A percentile compares a stretch with the other conserved stretches of the same genome.
phyloP scores from a whole-genome alignment of 2,797 vertebrate species.

The Okamejei kenojei region DNA sequence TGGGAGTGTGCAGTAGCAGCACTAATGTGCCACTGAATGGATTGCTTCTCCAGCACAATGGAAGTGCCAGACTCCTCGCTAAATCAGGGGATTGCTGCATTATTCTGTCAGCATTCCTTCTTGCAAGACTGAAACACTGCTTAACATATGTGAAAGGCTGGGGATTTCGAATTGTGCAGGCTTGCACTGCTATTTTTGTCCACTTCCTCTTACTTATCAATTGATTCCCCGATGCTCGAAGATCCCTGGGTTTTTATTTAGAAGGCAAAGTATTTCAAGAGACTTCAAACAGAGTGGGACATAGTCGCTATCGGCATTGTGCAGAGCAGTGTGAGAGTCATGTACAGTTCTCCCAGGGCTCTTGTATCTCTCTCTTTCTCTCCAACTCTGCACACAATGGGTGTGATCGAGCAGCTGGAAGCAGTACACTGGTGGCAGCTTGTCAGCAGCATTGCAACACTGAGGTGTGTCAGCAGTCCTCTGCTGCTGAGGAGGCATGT shows the following conservation, averaged over 20 bases:
- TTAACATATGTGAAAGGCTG: neutral
- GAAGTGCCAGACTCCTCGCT: neutral
- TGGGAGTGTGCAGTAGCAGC: slow-evolving; percentile 6
- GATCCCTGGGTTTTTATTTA: neutral
- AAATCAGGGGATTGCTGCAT: slow-evolving; percentile 4
- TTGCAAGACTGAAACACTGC: slow-evolving; percentile 12
- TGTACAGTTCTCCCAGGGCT: neutral
- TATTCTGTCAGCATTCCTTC: neutral
- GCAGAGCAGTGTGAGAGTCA: neutral
- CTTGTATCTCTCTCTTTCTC: neutral
- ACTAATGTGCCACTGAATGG: neutral
- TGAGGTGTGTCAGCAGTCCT: slow-evolving; percentile 59
- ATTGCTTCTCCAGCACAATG: neutral
- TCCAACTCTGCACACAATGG: neutral
- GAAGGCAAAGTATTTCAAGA: neutral
- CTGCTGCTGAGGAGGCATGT: slow-evolving; percentile 59
- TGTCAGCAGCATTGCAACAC: slow-evolving; percentile 57
- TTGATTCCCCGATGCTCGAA: neutral
- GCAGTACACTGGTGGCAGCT: slow-evolving; percentile 53
- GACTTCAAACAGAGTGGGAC: neutral
- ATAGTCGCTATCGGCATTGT: neutral
- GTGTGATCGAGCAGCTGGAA: slow-evolving; percentile 46
- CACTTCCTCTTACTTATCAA: neutral
- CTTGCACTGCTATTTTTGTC: neutral
- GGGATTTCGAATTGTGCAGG: neutral